These are phyloP conservation scores for Mus spretus DNA, from an alignment of 2,797 vertebrate species.

Conservation along the genomic window DNA sequence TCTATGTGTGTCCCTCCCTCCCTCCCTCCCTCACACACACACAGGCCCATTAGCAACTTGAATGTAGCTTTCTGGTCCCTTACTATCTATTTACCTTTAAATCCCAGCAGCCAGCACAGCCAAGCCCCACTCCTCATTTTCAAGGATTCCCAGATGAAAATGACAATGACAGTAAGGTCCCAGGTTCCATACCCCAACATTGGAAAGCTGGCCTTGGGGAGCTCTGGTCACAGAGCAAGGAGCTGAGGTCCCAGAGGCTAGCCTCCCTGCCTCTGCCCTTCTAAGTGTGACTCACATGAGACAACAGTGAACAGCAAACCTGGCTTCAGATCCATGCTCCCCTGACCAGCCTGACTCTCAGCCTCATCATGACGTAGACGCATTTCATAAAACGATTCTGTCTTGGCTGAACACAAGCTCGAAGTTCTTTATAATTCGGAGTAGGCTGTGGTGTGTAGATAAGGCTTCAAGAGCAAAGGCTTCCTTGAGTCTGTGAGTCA, in stretches of 20 bases:
- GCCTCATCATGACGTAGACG: background rate
- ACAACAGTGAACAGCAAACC: background rate
- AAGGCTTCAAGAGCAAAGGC: accelerated
- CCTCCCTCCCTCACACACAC: background rate
- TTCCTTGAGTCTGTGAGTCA: accelerated
- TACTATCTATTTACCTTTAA: background rate
- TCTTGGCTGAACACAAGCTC: background rate
- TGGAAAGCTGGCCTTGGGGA: background rate
- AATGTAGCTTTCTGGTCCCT: background rate
- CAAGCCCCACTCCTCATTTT: background rate
- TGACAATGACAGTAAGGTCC: background rate
- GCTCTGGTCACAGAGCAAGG: background rate
- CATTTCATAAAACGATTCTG: background rate
- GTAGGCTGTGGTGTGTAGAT: background rate
- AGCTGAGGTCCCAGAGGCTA: background rate
- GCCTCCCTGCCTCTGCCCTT: too few species aligned
- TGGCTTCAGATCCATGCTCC: too few species aligned
- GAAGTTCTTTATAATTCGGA: slow-evolving; percentile 9
- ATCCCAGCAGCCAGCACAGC: background rate
- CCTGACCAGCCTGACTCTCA: background rate
- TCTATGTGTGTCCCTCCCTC: too few species aligned
- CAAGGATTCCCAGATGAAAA: background rate
- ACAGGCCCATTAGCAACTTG: background rate
- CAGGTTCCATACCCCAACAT: background rate
- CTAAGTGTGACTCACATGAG: background rate